Evolutionary conservation across 1,140 invertebrate genomes (phyloP).

Genomic region (Diploscapter pachys): DNA sequence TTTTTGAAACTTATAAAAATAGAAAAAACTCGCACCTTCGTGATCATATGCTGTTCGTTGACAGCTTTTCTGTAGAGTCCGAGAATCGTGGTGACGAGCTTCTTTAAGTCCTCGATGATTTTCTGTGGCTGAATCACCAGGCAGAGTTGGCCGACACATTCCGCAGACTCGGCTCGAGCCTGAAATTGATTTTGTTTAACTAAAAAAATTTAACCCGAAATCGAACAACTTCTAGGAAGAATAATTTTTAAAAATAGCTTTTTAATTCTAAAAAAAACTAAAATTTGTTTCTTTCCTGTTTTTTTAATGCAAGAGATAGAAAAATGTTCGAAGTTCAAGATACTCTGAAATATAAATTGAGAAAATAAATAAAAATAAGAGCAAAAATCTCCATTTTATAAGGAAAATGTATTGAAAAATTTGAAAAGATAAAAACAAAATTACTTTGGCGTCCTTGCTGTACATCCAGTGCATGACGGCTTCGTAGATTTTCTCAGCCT

Average conservation of each 20-base stretch:
- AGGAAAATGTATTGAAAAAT: no score
- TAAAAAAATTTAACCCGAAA: no score
- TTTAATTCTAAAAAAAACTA: no score
- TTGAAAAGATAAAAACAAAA: neutral
- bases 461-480: conserved; percentile 39
- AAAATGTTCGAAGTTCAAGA: neutral
- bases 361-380: no score
- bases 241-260: no score
- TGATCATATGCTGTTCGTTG: conserved; percentile 61
- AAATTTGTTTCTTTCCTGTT: no score
- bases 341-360: no score
- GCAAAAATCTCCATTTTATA: no score
- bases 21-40: conserved; percentile 57
- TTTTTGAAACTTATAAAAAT: no score
- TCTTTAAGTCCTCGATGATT: conserved; percentile 62
- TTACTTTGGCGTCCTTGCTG: conserved; percentile 33
- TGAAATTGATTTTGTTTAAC: conserved; percentile 27
- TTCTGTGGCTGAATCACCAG: conserved; percentile 61
- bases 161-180: conserved; percentile 62
- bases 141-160: conserved; percentile 63
- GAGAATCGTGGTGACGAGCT: conserved; percentile 61
- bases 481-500: conserved; percentile 51
- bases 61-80: conserved; percentile 61
- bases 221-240: no score
- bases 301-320: no score